Base-by-base conservation (phyloP, 2,888 invertebrate species). In the Amphipyra tragopoginis region DNA sequence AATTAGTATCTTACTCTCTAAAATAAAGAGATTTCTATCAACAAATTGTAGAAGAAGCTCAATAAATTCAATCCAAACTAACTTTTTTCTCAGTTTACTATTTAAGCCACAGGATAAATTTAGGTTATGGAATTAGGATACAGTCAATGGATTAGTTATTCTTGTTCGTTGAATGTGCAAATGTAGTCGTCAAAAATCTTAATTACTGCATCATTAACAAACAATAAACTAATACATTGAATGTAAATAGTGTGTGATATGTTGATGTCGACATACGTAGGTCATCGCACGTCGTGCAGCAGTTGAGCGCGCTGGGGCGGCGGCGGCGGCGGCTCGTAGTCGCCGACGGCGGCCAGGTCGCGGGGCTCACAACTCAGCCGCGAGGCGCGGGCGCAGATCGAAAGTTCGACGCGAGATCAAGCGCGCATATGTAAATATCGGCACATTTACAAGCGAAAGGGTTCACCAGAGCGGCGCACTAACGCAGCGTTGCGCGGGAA, bases 381-480 rank as follows among this genome's bases (percentile, higher is more conserved):
- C 75, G 79, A 86, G 87, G 80, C 86, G 86, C 91, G 86, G 86
- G 88, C 91, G 89, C 90, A 85, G 91, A 91, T 96, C 96, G 94
- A 94, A 94, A 94, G 93, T 94, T 92, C 91, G 90, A 90, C 90
- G 91, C 90, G 88, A 93, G 90, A 91, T 90, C 92, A 91, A 93
- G 90, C 92, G 93, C 91, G 92, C 92, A 93, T 94, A 94, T 94
- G 94, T 93, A 93, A 94, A 94, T 94, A 94, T 93, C 93, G 94
- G 93, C 94, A 94, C 94, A 94, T 94, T 93, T 94, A 94, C 93
- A 93, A 93, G 94, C 94, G 94, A 94, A 94, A 94, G 94, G 94
- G 94, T 93, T 94, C 94, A 94, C 94, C 93, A 90, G 91, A 93
- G 92, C 93, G 94, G 92, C 93, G 93, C 93, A 93, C 93, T 94